These are phyloP conservation scores for Pipistrellus pygmaeus DNA, from an alignment of 2,797 vertebrate species.

Conservation along the genomic window DNA sequence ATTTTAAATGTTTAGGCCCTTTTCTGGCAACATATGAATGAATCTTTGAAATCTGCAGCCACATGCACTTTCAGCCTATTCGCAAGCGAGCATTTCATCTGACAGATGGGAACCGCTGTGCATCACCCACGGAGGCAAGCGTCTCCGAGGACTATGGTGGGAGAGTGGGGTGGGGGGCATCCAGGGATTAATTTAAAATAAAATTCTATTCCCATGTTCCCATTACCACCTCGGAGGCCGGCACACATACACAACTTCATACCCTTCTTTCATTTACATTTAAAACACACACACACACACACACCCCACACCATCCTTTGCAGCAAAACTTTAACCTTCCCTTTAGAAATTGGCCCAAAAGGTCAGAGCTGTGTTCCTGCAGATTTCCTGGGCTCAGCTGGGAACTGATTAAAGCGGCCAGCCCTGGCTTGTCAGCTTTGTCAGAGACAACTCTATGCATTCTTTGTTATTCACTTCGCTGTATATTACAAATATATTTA, in stretches of 20 bases:
- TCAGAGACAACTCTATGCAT: slow-evolving; percentile 90
- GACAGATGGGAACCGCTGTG: not conserved
- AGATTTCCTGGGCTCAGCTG: slow-evolving; percentile 85
- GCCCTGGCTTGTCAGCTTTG: slow-evolving; percentile 90
- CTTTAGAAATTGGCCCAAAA: slow-evolving; percentile 82
- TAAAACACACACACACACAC: not conserved
- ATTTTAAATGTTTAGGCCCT: slow-evolving; percentile 43
- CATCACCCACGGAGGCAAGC: slow-evolving; percentile 5
- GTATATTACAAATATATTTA: slow-evolving; percentile 88
- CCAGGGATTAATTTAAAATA: slow-evolving; percentile 74
- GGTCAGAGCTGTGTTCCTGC: slow-evolving; percentile 83
- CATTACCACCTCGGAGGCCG: slow-evolving; percentile 50
- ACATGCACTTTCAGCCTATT: slow-evolving; percentile 25
- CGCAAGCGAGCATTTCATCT: slow-evolving; percentile 23
- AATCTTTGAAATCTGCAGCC: slow-evolving; percentile 60
- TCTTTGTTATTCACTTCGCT: slow-evolving; percentile 88
- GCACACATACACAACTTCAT: not conserved
- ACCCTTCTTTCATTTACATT: slow-evolving; percentile 77
- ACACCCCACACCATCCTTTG: slow-evolving; percentile 63
- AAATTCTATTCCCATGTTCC: slow-evolving; percentile 68
- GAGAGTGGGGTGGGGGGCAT: not conserved
- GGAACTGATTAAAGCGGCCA: slow-evolving; percentile 86
- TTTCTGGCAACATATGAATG: not conserved
- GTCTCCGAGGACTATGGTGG: not conserved
- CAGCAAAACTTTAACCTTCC: slow-evolving; percentile 82